These are phyloP conservation scores for Chascanopsetta lugubris DNA, from an alignment of 2,113 vertebrate species.

Conservation along the genomic window DNA sequence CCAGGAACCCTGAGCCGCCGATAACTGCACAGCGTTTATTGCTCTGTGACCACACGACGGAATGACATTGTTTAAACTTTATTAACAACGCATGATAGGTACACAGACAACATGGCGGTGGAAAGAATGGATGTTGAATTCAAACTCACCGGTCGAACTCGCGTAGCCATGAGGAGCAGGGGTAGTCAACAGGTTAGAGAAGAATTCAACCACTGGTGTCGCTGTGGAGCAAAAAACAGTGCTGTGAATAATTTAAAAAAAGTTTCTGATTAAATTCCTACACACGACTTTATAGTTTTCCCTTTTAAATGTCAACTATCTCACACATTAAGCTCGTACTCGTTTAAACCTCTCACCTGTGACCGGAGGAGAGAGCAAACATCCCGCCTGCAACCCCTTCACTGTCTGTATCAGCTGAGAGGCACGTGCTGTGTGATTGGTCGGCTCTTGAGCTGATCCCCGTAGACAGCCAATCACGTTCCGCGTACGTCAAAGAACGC, in stretches of 20 bases:
- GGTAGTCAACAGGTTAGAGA: slow-evolving; percentile 1
- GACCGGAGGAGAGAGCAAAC: no score
- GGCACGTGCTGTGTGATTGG: slow-evolving; percentile 63
- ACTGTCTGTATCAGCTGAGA: slow-evolving; percentile 69
- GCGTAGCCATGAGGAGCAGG: slow-evolving; percentile 73
- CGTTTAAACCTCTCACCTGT: slow-evolving; percentile 15
- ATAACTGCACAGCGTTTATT: slow-evolving; percentile 88
- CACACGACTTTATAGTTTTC: no score
- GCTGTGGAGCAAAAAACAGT: no score
- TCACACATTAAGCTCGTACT: no score
- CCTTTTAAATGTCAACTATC: no score
- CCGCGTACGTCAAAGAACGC: slow-evolving; percentile 71
- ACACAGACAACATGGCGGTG: neutral
- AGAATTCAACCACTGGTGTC: neutral
- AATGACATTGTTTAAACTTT: no score
- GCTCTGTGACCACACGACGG: slow-evolving; percentile 78
- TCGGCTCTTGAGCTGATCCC: slow-evolving; percentile 3
- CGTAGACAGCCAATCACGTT: slow-evolving; percentile 54
- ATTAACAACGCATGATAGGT: neutral
- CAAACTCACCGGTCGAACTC: slow-evolving; percentile 80
- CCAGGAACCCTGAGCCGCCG: slow-evolving; percentile 93
- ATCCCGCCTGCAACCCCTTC: neutral
- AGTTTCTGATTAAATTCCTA: no score
- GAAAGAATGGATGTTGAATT: no score
- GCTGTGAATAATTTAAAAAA: no score